These are phyloP conservation scores for Heliconius erato DNA, from an alignment of 2,888 invertebrate genomes.

Conservation along the genomic window DNA sequence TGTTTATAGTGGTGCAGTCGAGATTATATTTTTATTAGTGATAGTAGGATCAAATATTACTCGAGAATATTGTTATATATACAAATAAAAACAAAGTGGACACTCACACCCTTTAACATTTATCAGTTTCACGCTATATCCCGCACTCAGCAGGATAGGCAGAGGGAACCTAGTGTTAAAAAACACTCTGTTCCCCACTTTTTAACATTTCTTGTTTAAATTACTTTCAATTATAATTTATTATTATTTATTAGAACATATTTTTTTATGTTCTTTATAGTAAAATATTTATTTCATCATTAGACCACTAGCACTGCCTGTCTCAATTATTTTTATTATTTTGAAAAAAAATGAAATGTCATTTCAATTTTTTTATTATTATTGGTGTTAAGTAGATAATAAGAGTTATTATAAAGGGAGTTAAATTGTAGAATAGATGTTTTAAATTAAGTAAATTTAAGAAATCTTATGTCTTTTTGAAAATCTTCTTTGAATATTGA, in stretches of 20 bases:
- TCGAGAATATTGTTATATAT: neutral
- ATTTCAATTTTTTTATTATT: conserved; percentile 12
- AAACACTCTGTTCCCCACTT: no score
- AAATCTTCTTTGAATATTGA: neutral
- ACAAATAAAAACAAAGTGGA: neutral
- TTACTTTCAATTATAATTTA: no score
- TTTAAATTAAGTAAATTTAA: conserved; percentile 12
- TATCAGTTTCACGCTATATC: no score
- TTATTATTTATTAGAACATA: no score
- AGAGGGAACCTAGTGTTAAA: no score
- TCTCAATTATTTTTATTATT: conserved; percentile 19
- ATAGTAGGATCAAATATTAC: neutral
- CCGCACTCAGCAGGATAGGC: no score
- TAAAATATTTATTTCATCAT: neutral
- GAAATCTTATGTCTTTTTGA: neutral
- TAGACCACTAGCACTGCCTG: neutral
- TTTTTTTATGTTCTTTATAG: neutral
- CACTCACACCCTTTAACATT: no score
- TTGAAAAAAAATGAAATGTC: neutral
- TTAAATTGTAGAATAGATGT: conserved; percentile 21
- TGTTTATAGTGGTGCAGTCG: neutral
- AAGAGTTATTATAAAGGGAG: neutral
- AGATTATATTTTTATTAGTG: neutral
- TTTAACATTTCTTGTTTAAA: no score
- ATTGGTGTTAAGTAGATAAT: conserved; percentile 11